Evolutionary conservation across 2,888 invertebrate species (phyloP), one percentile per base, ranked within the genome.

Genomic region (Pheosia gnoma): DNA sequence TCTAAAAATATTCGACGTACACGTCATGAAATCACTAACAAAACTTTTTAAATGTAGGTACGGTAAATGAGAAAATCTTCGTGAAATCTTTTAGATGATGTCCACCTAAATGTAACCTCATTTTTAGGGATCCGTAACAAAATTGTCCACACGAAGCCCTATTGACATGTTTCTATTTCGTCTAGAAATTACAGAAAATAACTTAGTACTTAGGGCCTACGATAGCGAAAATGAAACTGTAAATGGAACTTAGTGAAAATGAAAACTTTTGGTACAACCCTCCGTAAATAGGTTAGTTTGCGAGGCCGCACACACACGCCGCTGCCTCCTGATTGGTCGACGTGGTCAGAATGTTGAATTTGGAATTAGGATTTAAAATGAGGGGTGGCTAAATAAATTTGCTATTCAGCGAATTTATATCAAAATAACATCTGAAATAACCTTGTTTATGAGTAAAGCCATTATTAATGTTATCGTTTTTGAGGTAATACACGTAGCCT

Each of bases 281-380:
- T 66, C 71, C 66, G 56, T 76, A 78, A 75, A 75, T 71, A 68
- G 63, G 67, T 70, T 67, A 72, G 75, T 76, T 39, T 69, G 65
- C 62, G 66, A 61, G 63, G 59, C 62, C 59, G 60, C 63, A 68
- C 65, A 68, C 62, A 68, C 57, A 58, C 65, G 54, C 53, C 13
- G 64, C 61, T 59, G 60, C 59, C 43, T 7, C 10, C 43, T 43
- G 43, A 43, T 43, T 43, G 62, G 61, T 62, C 58, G 39, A 55
- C 65, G 53, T 47, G 54, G 36, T 38, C 11, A 11, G 57, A 60
- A 43, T 8, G 13, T 36, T 13, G 52, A 57, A 53, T 60, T 49
- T 49, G n/a, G 49, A 49, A 49, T 49, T n/a, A 49, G n/a, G n/a
- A 49, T 49, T 4, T 49, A 13, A 49, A 49, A 49, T 49, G n/a